phyloP scores from a whole-genome alignment of 2,113 vertebrate species.

The Entosphenus tridentatus region DNA sequence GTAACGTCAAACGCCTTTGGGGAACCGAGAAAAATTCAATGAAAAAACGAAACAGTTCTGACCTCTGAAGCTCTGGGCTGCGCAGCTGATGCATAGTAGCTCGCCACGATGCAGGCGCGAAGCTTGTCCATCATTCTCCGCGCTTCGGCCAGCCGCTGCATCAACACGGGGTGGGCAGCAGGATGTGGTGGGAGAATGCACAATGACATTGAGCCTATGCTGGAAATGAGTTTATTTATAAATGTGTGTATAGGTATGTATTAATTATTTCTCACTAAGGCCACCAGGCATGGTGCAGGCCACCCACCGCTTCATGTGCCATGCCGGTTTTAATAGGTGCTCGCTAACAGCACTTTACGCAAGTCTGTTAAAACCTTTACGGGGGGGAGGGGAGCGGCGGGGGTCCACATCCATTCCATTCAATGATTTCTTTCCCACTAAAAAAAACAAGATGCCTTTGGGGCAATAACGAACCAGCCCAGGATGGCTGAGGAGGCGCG shows the following conservation, averaged over 20 bases:
- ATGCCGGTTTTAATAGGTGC: background rate
- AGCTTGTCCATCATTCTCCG: conserved; percentile 98
- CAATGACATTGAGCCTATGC: background rate
- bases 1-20: too few species aligned
- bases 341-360: background rate
- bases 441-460: background rate
- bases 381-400: background rate
- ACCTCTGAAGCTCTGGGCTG: conserved; percentile 29
- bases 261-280: background rate
- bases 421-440: background rate
- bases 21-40: too few species aligned
- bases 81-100: conserved; percentile 74
- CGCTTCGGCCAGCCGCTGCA: conserved; percentile 69
- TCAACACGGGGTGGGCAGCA: conserved; percentile 11
- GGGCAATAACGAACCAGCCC: too few species aligned
- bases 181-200: background rate
- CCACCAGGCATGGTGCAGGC: background rate
- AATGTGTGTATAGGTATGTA: background rate
- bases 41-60: too few species aligned
- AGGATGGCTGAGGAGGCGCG: too few species aligned
- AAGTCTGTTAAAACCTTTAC: background rate
- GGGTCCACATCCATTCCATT: background rate
- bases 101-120: conserved; percentile 85
- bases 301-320: background rate
- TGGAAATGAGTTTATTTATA: background rate